These are phyloP conservation scores for Callosobruchus maculatus DNA, from an alignment of 2,888 invertebrate genomes.

Conservation along the genomic window DNA sequence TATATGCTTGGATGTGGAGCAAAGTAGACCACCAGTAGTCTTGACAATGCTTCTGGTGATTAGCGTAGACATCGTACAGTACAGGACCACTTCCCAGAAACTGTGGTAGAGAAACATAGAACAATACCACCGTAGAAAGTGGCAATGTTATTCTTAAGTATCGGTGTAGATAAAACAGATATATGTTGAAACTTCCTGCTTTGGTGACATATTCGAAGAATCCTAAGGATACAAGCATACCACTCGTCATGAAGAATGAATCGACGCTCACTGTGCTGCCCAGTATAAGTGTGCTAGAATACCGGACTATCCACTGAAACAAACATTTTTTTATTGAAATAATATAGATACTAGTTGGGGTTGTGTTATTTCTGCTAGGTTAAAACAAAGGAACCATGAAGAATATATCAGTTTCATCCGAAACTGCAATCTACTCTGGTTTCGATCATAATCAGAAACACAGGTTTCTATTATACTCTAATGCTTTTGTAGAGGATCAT, in stretches of 20 bases:
- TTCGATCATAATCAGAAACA: too few species aligned
- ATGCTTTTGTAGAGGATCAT: too few species aligned
- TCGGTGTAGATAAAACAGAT: conserved; percentile 46
- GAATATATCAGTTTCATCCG: too few species aligned
- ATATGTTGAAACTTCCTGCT: conserved; percentile 38
- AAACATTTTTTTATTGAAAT: conserved; percentile 5
- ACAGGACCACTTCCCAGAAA: conserved; percentile 50
- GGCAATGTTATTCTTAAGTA: conserved; percentile 52
- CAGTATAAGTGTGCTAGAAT: conserved; percentile 32
- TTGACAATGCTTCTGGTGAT: conserved; percentile 33
- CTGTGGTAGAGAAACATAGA: conserved; percentile 46
- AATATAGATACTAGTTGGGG: too few species aligned
- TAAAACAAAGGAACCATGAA: too few species aligned
- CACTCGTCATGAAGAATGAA: conserved; percentile 61
- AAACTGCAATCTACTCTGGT: too few species aligned
- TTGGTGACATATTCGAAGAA: conserved; percentile 41
- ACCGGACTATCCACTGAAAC: conserved; percentile 44
- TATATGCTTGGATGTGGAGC: conserved; percentile 45
- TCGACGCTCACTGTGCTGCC: conserved; percentile 57
- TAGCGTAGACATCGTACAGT: conserved; percentile 36
- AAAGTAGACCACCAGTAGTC: conserved; percentile 45
- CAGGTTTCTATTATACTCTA: too few species aligned
- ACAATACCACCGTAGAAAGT: conserved; percentile 46
- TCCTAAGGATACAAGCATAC: conserved; percentile 53
- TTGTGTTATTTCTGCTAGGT: too few species aligned